Evolutionary conservation across 2,113 vertebrate species (phyloP).

Genomic region (Callorhinus ursinus): DNA sequence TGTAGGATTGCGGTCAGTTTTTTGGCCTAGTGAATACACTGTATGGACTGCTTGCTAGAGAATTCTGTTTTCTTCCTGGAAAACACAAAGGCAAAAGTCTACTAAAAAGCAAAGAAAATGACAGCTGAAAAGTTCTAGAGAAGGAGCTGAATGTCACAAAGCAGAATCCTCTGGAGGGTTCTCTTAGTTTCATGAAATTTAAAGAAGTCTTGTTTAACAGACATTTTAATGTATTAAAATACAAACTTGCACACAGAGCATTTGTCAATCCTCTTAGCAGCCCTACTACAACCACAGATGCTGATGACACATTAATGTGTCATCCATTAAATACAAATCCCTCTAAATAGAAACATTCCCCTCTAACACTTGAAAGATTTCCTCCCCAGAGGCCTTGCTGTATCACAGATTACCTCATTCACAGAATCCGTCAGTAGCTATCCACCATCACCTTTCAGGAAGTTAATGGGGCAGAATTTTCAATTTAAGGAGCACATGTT

Average conservation of each 20-base stretch:
- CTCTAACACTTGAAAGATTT: constrained; percentile 45
- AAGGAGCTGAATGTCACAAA: neutral
- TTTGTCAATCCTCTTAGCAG: constrained; percentile 63
- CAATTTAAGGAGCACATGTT: constrained; percentile 53
- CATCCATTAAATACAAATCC: constrained; percentile 57
- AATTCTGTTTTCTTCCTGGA: neutral
- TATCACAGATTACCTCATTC: neutral
- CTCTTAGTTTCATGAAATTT: neutral
- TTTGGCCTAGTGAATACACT: neutral
- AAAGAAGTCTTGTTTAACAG: constrained; percentile 44
- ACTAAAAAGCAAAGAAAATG: neutral
- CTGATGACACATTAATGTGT: constrained; percentile 61
- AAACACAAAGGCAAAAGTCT: neutral
- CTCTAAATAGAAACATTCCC: constrained; percentile 58
- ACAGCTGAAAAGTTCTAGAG: neutral
- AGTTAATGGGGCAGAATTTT: constrained; percentile 69
- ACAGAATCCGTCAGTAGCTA: constrained; percentile 17
- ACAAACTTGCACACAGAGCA: constrained; percentile 4
- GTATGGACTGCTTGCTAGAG: neutral
- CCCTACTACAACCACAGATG: constrained; percentile 36
- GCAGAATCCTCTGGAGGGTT: neutral
- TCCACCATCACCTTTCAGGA: constrained; percentile 49
- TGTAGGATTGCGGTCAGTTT: neutral
- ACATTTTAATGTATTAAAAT: constrained; percentile 52
- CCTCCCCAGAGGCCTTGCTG: neutral